Percentiles rank a stretch among this genome's conserved stretches.
These are phyloP conservation scores for Protobothrops flavoviridis DNA, from an alignment of 2,113 vertebrate species.

Conservation along the genomic window DNA sequence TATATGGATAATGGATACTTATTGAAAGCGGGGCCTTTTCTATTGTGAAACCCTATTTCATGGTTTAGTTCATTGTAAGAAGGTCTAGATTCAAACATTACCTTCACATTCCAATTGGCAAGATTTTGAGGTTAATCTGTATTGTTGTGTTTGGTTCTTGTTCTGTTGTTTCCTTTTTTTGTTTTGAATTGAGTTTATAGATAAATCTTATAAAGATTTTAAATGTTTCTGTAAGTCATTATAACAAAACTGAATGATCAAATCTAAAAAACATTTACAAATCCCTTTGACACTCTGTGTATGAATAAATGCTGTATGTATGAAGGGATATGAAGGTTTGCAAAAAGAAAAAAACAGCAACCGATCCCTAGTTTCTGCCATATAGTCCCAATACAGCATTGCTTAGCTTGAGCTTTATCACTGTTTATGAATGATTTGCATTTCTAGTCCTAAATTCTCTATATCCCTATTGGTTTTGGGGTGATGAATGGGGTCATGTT, in stretches of 20 bases:
- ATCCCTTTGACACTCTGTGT: not conserved
- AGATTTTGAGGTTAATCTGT: not conserved
- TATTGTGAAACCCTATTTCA: not conserved
- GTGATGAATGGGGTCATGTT: not conserved
- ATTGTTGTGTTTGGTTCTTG: not conserved
- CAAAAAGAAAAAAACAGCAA: not conserved
- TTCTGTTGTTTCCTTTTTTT: not conserved
- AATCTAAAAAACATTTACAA: not conserved
- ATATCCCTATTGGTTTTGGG: not conserved
- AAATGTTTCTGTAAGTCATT: not conserved
- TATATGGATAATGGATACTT: not conserved
- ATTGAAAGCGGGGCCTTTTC: not conserved
- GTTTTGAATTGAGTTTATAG: not conserved
- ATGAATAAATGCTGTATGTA: not conserved
- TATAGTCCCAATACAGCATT: not conserved
- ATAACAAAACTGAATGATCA: not conserved
- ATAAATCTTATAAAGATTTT: not conserved
- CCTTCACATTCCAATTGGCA: not conserved
- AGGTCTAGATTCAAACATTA: not conserved
- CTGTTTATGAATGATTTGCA: not conserved
- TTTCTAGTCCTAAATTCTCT: not conserved
- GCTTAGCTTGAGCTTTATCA: not conserved
- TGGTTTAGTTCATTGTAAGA: not conserved
- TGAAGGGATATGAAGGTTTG: not conserved
- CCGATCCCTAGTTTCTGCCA: not conserved